A percentile compares a stretch with the other conserved stretches of the same genome.
Conservation (phyloP, 2,888 invertebrate genomes). For the Plebejus melissa region DNA sequence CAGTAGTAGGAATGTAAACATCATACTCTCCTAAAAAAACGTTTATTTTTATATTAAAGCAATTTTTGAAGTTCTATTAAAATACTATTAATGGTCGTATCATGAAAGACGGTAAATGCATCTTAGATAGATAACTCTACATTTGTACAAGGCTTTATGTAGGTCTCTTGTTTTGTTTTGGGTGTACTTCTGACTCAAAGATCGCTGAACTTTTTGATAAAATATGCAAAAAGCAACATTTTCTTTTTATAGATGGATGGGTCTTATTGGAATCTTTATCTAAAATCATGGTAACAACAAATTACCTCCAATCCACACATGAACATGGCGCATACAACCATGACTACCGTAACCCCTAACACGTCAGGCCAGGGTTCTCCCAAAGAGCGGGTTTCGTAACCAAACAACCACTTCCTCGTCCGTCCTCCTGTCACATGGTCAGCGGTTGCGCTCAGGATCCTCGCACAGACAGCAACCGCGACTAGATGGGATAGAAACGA, state of each 20-base stretch:
- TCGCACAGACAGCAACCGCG: constrained; percentile 80
- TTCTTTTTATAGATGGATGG: too few relatives aligned
- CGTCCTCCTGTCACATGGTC: constrained; percentile 80
- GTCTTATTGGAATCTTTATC: too few relatives aligned
- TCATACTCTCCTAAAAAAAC: constrained; percentile 68
- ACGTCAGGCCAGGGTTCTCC: constrained; percentile 83
- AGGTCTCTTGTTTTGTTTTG: too few relatives aligned
- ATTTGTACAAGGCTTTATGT: too few relatives aligned
- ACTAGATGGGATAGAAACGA: constrained; percentile 78
- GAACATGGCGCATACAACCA: constrained; percentile 80
- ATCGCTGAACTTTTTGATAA: too few relatives aligned
- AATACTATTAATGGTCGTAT: too few relatives aligned
- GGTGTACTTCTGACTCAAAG: too few relatives aligned
- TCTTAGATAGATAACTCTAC: too few relatives aligned
- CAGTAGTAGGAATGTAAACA: constrained; percentile 68
- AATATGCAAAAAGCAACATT: too few relatives aligned
- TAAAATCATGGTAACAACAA: background rate
- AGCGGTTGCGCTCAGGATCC: constrained; percentile 80
- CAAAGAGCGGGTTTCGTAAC: constrained; percentile 76
- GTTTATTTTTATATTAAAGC: constrained; percentile 3
- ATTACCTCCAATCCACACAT: constrained; percentile 82
- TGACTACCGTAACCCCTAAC: constrained; percentile 79
- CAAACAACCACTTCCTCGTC: constrained; percentile 80
- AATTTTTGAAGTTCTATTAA: too few relatives aligned
- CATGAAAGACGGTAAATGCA: too few relatives aligned